A percentile compares a stretch with the other conserved stretches of the same genome.
Evolutionary conservation across 2,888 invertebrate genomes (phyloP).

Genomic region (Drymonia ruficornis): DNA sequence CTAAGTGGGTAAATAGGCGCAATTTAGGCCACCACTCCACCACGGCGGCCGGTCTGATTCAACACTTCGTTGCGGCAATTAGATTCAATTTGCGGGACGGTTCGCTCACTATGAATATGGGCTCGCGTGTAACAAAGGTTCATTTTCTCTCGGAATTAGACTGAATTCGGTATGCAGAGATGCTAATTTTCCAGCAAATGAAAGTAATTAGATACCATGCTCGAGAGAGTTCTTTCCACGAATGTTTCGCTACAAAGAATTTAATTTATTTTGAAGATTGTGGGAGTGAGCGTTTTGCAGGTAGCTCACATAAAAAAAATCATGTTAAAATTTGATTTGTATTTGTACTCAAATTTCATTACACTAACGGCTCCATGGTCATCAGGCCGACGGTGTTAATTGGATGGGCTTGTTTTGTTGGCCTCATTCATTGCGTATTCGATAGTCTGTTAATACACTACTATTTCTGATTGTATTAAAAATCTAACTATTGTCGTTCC

Average conservation of each 20-base stretch:
- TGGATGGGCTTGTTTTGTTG: slow-evolving; percentile 66
- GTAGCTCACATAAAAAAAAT: background rate
- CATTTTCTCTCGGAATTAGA: slow-evolving; percentile 64
- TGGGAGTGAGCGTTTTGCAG: slow-evolving; percentile 15
- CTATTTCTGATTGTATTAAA: no score
- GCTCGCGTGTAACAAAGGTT: slow-evolving; percentile 67
- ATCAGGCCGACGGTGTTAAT: slow-evolving; percentile 57
- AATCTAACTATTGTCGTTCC: no score
- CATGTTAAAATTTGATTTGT: slow-evolving; percentile 7
- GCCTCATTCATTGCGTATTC: slow-evolving; percentile 35
- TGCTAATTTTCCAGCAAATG: slow-evolving; percentile 50
- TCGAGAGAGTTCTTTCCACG: slow-evolving; percentile 40
- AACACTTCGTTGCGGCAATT: slow-evolving; percentile 83
- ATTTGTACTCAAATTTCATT: slow-evolving; percentile 56
- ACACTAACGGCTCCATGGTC: slow-evolving; percentile 60
- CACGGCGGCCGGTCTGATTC: slow-evolving; percentile 72
- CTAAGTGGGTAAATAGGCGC: slow-evolving; percentile 79
- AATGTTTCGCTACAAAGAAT: slow-evolving; percentile 18
- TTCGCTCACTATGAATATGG: slow-evolving; percentile 68
- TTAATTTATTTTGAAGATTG: slow-evolving; percentile 28
- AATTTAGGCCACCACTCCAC: slow-evolving; percentile 73
- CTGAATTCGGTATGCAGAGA: slow-evolving; percentile 47
- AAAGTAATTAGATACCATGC: slow-evolving; percentile 46
- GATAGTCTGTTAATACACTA: no score
- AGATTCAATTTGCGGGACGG: slow-evolving; percentile 78